phyloP scores from a whole-genome alignment of 2,888 invertebrate species.

The Agriopis marginaria region DNA sequence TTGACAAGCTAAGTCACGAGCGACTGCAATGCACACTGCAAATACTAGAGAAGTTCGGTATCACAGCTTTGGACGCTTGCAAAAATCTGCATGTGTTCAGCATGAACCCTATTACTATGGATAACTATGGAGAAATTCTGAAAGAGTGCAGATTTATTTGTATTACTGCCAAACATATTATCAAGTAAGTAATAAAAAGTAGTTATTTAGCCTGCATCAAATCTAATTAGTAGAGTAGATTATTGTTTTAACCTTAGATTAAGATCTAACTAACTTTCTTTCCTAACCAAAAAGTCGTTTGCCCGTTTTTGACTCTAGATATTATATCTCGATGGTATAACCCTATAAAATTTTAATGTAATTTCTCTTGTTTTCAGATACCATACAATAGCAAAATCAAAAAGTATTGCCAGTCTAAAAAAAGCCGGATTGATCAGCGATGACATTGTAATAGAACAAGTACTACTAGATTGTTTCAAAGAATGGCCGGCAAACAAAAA shows the following conservation, averaged over 20 bases:
- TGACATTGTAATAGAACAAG: conserved; percentile 66
- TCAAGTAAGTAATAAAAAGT: conserved; percentile 60
- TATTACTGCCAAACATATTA: conserved; percentile 73
- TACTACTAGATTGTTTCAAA: conserved; percentile 61
- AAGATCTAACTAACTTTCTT: no score
- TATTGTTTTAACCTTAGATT: no score
- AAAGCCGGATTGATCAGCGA: conserved; percentile 64
- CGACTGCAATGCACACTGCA: conserved; percentile 67
- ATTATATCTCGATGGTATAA: no score
- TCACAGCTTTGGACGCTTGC: conserved; percentile 82
- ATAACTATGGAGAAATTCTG: conserved; percentile 87
- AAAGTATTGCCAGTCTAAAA: conserved; percentile 69
- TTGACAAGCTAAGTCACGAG: conserved; percentile 64
- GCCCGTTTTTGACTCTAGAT: no score
- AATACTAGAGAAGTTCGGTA: conserved; percentile 75
- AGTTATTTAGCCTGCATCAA: neutral
- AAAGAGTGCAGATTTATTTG: conserved; percentile 87
- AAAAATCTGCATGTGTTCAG: conserved; percentile 85
- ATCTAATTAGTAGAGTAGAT: no score
- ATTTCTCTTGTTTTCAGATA: conserved; percentile 64
- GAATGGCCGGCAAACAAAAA: conserved; percentile 70
- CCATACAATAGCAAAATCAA: conserved; percentile 71
- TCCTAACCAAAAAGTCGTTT: no score
- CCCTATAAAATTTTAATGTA: neutral
- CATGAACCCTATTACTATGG: conserved; percentile 83